Conservation (phyloP, 2,797 vertebrate genomes). For the Helostoma temminkii region DNA sequence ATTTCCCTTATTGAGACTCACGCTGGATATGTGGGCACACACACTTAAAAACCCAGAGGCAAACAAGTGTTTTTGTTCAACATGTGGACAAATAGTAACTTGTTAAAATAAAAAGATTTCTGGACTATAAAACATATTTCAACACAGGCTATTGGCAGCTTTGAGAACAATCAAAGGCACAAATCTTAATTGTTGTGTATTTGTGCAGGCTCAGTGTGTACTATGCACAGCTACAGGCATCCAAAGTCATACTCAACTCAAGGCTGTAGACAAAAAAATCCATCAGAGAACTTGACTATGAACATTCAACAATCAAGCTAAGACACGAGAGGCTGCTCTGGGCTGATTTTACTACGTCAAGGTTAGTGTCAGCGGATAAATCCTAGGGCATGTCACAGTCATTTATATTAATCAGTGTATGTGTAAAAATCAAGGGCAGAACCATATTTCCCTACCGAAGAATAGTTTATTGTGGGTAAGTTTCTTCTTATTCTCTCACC, state of each 20-base stretch:
- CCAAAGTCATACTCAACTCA: constrained; percentile 33
- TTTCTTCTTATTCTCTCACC: constrained; percentile 19
- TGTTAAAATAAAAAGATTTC: background rate
- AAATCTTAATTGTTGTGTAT: constrained; percentile 4
- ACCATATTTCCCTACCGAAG: constrained; percentile 24
- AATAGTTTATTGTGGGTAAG: constrained; percentile 3
- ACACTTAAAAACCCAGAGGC: background rate
- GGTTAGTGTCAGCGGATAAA: constrained; percentile 57
- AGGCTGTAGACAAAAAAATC: constrained; percentile 34
- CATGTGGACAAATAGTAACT: background rate
- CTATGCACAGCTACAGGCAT: constrained; percentile 15
- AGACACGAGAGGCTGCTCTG: constrained; percentile 24
- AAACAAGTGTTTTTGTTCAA: background rate
- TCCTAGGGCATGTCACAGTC: constrained; percentile 33
- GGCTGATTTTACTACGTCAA: constrained; percentile 31
- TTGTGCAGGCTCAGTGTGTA: background rate
- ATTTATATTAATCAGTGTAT: constrained; percentile 67
- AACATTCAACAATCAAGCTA: constrained; percentile 35
- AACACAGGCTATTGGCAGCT: background rate
- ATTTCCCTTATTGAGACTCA: background rate
- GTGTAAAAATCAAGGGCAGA: constrained; percentile 33
- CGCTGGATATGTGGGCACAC: background rate
- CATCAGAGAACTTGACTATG: constrained; percentile 37
- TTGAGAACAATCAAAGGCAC: constrained; percentile 2
- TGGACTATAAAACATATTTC: background rate